Base-by-base conservation (phyloP, 2,797 vertebrate genomes). In the Oreochromis mossambicus region DNA sequence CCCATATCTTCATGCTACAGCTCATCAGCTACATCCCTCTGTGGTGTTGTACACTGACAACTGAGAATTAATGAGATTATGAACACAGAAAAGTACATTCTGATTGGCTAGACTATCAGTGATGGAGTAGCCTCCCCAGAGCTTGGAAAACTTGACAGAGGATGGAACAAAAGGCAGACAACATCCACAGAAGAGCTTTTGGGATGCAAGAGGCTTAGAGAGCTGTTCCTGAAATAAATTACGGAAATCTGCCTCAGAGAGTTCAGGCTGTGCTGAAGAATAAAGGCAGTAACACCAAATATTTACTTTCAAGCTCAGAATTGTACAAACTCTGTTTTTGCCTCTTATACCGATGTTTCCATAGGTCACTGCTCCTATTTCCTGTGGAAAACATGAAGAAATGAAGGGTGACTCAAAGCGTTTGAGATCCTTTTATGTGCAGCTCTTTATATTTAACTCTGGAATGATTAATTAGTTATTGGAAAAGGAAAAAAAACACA, bases 151-250 rank as follows among this genome's bases (percentile, higher is more conserved):
- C 58, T 8, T 63, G 58, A 38, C 11, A 66, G 34, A 21, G 36
- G 0, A 43, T 24, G 36, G 13, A 68, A 0, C 6, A 38, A 21
- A 21, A 15, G 43, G 13, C 13, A 46, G 12, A 13, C 41, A 14
- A 43, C 41, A 43, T 43, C 5, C 41, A 43, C 14, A 21, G 11
- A 38, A 66, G 0, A 14, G 2, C 0, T 66, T 0, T 66, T 21
- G 58, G 32, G 19, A 66, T 38, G 61, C 34, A 38, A 5, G 19
- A 66, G 34, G 11, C 19, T 5, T 38, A 0, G 11, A 66, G 61
- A 66, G 0, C 7, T 5, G 9, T 5, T 38, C 61, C 34, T 63
- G 58, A 38, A 38, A 63, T 1, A 63, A 63, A 38, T 63, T 2
- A 13, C 34, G 2, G 11, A 66, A 38, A 38, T 34, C 34, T 66